Conservation (phyloP, 2,888 invertebrate species). For the Melinaea menophilus region DNA sequence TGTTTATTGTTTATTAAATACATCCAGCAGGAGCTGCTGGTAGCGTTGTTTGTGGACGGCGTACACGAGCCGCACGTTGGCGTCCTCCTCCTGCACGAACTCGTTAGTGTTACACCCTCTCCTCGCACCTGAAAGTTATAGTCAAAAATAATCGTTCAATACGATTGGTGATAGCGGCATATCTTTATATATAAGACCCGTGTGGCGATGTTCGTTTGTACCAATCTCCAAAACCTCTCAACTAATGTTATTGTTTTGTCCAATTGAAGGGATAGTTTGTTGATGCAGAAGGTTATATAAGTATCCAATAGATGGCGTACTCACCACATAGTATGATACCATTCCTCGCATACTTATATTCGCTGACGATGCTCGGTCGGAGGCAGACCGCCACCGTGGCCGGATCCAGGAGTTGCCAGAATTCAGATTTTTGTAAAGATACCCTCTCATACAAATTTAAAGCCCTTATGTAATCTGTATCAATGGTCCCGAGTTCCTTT, state of each 20-base stretch:
- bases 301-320: conserved; percentile 11
- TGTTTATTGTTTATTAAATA: conserved; percentile 17
- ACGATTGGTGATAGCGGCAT: neutral
- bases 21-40: conserved; percentile 27
- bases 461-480: conserved; percentile 53
- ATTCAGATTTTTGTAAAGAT: conserved; percentile 36
- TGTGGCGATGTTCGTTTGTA: no score
- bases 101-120: conserved; percentile 52
- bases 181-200: neutral
- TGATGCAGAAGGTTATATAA: neutral
- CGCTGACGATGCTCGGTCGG: conserved; percentile 50
- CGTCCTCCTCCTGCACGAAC: conserved; percentile 48
- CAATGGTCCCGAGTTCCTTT: conserved; percentile 50
- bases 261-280: neutral
- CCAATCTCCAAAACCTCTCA: no score
- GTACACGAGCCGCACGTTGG: conserved; percentile 53
- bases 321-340: conserved; percentile 59
- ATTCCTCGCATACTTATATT: conserved; percentile 58
- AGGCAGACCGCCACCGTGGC: conserved; percentile 50
- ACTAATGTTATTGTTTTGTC: no score
- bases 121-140: conserved; percentile 44
- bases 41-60: conserved; percentile 45
- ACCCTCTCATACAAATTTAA: conserved; percentile 57
- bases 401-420: conserved; percentile 59
- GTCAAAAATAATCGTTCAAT: conserved; percentile 2